These are phyloP conservation scores for Diarsia rubi DNA, from an alignment of 2,888 invertebrate genomes.

Conservation along the genomic window DNA sequence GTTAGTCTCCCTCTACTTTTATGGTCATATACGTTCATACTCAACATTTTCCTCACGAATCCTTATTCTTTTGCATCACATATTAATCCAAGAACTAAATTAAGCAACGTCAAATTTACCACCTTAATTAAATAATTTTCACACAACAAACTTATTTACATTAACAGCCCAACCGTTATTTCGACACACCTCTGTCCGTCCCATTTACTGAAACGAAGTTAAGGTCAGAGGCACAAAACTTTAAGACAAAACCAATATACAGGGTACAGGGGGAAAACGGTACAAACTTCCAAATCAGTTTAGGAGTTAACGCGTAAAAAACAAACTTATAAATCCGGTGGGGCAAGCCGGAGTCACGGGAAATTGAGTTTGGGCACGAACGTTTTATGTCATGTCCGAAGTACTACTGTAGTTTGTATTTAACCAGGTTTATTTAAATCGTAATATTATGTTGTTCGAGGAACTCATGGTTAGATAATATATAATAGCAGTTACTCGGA, in stretches of 20 bases:
- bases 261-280: constrained; percentile 43
- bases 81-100: no score
- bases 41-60: no score
- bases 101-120: not conserved
- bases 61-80: no score
- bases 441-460: not conserved
- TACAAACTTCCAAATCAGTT: constrained; percentile 67
- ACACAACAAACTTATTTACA: constrained; percentile 1
- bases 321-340: constrained; percentile 66
- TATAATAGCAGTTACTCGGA: no score
- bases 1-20: no score
- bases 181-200: constrained; percentile 22
- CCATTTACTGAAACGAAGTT: constrained; percentile 33
- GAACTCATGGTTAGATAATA: no score
- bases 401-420: constrained; percentile 8
- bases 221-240: constrained; percentile 57
- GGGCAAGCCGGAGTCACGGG: constrained; percentile 50
- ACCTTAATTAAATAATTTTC: not conserved
- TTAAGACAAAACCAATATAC: constrained; percentile 66
- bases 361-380: constrained; percentile 59
- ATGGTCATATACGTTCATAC: no score
- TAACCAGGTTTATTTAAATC: constrained; percentile 25
- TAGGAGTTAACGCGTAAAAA: constrained; percentile 69
- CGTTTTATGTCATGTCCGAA: constrained; percentile 33
- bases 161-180: constrained; percentile 2